Evolutionary conservation across 2,113 vertebrate genomes (phyloP).

Genomic region (Caloenas nicobarica): DNA sequence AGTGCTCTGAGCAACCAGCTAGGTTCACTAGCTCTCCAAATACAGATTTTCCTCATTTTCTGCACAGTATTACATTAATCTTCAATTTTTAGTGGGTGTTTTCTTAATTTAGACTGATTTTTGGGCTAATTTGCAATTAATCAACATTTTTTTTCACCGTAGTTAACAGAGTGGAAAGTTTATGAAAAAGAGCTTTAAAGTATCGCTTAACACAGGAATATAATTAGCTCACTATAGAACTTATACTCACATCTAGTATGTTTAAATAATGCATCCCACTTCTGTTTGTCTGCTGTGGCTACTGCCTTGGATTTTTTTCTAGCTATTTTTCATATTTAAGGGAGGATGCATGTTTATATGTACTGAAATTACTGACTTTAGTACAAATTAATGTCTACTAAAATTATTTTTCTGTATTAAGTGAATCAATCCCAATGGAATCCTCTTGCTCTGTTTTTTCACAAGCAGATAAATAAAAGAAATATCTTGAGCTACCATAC

Average conservation of each 20-base stretch:
- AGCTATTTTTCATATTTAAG: not conserved
- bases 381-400: not conserved
- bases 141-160: rapidly evolving
- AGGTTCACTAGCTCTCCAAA: not conserved
- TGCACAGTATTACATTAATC: not conserved
- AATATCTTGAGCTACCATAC: not conserved
- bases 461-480: slow-evolving; percentile 19
- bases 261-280: slow-evolving; percentile 11
- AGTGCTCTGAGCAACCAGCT: not conserved
- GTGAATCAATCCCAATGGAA: not conserved
- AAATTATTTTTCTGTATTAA: not conserved
- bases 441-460: not conserved
- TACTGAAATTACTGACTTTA: not conserved
- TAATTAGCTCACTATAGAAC: not conserved
- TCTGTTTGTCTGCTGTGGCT: not conserved
- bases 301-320: not conserved
- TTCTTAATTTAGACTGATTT: not conserved
- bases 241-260: not conserved
- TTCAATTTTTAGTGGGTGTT: not conserved
- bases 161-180: not conserved
- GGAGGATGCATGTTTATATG: not conserved
- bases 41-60: not conserved
- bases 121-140: not conserved
- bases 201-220: not conserved
- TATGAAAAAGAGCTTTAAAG: not conserved